These are phyloP conservation scores for Muscina levida DNA, from an alignment of 2,888 invertebrate genomes.

Conservation along the genomic window DNA sequence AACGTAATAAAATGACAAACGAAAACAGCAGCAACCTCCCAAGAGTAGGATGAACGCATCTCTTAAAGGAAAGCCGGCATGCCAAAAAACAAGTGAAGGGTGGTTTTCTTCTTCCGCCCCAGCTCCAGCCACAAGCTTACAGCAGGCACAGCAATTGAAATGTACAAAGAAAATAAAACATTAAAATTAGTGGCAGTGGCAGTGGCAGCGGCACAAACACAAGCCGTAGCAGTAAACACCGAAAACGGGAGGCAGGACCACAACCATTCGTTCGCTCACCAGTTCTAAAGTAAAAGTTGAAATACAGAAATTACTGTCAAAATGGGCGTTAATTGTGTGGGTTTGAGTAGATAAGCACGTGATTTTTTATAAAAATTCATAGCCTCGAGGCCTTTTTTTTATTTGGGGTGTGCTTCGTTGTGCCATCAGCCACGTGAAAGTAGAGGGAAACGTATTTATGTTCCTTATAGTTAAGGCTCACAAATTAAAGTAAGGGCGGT, in stretches of 20 bases:
- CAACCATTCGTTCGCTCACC: neutral
- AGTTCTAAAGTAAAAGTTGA: slow-evolving; percentile 31
- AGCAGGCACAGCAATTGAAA: slow-evolving; percentile 65
- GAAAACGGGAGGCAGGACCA: slow-evolving; percentile 5
- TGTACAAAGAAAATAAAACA: slow-evolving; percentile 30
- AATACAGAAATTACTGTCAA: slow-evolving; percentile 63
- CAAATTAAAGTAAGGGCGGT: slow-evolving; percentile 10
- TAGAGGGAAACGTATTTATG: slow-evolving; percentile 45
- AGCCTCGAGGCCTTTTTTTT: slow-evolving; percentile 69
- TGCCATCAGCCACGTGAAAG: neutral
- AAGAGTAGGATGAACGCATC: neutral
- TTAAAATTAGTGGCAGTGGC: slow-evolving; percentile 14
- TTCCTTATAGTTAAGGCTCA: slow-evolving; percentile 33
- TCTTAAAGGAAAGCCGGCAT: neutral
- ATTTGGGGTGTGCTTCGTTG: neutral
- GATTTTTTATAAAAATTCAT: slow-evolving; percentile 74
- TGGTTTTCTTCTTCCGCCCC: slow-evolving; percentile 16
- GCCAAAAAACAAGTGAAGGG: slow-evolving; percentile 12
- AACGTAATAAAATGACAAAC: slow-evolving; percentile 15
- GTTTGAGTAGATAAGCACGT: slow-evolving; percentile 76
- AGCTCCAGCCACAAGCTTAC: no score
- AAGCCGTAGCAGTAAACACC: slow-evolving; percentile 3
- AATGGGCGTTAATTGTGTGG: slow-evolving; percentile 77
- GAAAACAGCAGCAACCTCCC: neutral
- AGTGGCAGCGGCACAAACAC: slow-evolving; percentile 8